Evolutionary conservation across 2,888 invertebrate species (phyloP).

Genomic region (Hydrotaea diabolus): DNA sequence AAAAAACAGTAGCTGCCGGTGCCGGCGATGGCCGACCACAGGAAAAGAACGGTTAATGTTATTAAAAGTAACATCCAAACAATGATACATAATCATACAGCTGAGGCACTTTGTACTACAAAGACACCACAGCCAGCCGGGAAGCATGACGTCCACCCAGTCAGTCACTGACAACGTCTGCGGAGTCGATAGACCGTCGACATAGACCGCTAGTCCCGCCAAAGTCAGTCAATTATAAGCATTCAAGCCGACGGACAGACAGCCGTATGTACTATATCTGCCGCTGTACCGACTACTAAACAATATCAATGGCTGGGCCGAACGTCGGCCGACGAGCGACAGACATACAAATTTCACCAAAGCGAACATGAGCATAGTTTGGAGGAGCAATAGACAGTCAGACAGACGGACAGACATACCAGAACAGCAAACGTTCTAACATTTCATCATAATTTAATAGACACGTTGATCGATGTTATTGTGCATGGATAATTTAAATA

Average conservation of each 20-base stretch:
- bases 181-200: background rate
- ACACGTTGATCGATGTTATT: conserved; percentile 67
- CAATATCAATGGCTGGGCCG: conserved; percentile 29
- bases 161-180: too few relatives aligned
- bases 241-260: too few relatives aligned
- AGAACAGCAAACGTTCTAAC: conserved; percentile 21
- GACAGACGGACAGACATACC: background rate
- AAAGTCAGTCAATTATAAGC: conserved; percentile 21
- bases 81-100: conserved; percentile 59
- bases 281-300: conserved; percentile 11
- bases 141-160: background rate
- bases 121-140: background rate
- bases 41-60: conserved; percentile 63
- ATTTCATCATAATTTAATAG: conserved; percentile 63
- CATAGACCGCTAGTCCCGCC: conserved; percentile 6
- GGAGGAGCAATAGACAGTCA: background rate
- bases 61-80: conserved; percentile 65
- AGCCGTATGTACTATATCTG: background rate
- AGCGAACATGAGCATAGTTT: background rate
- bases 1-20: background rate
- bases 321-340: conserved; percentile 7
- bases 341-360: background rate
- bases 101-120: background rate
- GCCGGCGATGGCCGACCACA: too few relatives aligned
- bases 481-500: conserved; percentile 61